These are phyloP conservation scores for Synanceia verrucosa DNA, from an alignment of 2,797 vertebrate species.

Conservation along the genomic window DNA sequence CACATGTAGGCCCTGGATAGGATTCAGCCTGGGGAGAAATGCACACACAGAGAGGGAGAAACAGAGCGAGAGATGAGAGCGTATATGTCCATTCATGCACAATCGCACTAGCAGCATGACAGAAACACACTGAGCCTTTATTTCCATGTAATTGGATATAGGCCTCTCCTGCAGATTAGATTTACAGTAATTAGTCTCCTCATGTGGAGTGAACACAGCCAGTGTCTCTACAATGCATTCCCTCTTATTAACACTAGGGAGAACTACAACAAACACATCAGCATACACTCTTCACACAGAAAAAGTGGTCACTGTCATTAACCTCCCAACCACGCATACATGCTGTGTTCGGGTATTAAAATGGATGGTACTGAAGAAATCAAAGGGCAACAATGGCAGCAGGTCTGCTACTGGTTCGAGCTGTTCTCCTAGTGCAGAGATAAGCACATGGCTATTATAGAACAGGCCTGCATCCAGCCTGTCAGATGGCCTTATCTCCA, in stretches of 20 bases:
- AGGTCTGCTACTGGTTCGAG: constrained; percentile 21
- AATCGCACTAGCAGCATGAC: constrained; percentile 55
- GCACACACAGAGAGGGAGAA: constrained; percentile 13
- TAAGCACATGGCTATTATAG: constrained; percentile 68
- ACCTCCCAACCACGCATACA: background rate
- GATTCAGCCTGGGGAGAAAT: constrained; percentile 17
- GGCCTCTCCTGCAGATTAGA: constrained; percentile 65
- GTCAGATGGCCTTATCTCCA: constrained; percentile 56
- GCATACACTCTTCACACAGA: background rate
- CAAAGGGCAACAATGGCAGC: constrained; percentile 21
- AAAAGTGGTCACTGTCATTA: background rate
- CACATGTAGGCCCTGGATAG: constrained; percentile 35
- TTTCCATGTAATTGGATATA: constrained; percentile 74
- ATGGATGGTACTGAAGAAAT: constrained; percentile 13
- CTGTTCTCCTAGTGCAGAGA: constrained; percentile 50
- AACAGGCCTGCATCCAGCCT: constrained; percentile 36
- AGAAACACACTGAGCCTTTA: constrained; percentile 60
- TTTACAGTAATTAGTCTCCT: constrained; percentile 70
- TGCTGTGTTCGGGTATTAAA: constrained; percentile 29
- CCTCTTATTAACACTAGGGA: constrained; percentile 31
- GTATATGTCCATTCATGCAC: constrained; percentile 35
- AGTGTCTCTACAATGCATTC: constrained; percentile 21
- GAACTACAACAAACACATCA: constrained; percentile 17
- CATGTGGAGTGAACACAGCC: constrained; percentile 36
- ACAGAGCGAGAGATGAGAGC: constrained; percentile 27